A percentile compares a stretch with the other conserved stretches of the same genome.
These are phyloP conservation scores for Fistularia commersonii DNA, from an alignment of 2,797 vertebrate species.

Conservation along the genomic window DNA sequence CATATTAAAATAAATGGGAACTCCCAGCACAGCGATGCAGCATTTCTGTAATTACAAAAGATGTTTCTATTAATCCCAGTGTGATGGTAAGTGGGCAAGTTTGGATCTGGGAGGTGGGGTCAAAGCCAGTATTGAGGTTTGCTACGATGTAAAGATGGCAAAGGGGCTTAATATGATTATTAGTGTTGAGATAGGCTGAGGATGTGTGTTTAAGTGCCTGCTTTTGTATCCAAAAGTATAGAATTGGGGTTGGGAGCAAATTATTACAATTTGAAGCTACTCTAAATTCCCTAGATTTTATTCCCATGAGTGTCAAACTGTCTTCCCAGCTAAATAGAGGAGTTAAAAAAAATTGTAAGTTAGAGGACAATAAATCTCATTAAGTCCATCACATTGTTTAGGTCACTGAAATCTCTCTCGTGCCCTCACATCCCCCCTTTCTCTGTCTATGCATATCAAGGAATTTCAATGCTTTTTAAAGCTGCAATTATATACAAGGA, in stretches of 20 bases:
- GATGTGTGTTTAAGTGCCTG: not conserved
- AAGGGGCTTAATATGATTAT: conserved; percentile 59
- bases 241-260: conserved; percentile 25
- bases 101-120: conserved; percentile 13
- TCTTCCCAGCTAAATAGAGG: conserved; percentile 45
- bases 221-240: not conserved
- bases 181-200: conserved; percentile 24
- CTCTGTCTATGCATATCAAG: too few species aligned
- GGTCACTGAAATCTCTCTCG: too few species aligned
- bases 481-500: too few species aligned
- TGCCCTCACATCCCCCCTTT: too few species aligned
- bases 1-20: conserved; percentile 66
- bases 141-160: conserved; percentile 56
- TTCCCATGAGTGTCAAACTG: conserved; percentile 55
- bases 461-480: too few species aligned
- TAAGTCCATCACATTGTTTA: not conserved
- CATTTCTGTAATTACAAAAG: conserved; percentile 65
- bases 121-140: conserved; percentile 36
- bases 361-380: conserved; percentile 17
- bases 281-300: conserved; percentile 48
- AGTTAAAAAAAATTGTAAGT: conserved; percentile 37
- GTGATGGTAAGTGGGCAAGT: conserved; percentile 59
- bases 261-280: conserved; percentile 34
- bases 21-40: conserved; percentile 32
- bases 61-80: conserved; percentile 70